These are phyloP conservation scores for Neogale vison DNA, from an alignment of 2,113 vertebrate genomes.

Conservation along the genomic window DNA sequence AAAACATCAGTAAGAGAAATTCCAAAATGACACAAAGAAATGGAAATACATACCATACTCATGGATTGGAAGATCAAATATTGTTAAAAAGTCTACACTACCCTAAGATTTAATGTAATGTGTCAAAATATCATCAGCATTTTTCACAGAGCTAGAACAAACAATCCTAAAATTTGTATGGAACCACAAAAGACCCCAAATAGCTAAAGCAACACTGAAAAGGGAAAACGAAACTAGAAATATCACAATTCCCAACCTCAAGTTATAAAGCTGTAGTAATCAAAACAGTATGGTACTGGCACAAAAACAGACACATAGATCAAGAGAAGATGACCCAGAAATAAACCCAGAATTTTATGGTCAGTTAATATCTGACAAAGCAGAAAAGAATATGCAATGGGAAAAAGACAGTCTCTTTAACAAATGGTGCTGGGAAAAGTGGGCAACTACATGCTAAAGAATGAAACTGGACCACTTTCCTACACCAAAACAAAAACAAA, in stretches of 20 bases:
- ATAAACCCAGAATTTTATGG: neutral
- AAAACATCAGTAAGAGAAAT: neutral
- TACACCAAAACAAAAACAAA: neutral
- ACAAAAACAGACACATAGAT: neutral
- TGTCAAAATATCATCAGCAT: neutral
- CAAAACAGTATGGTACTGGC: neutral
- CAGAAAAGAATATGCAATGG: neutral
- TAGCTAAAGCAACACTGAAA: neutral
- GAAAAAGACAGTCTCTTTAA: neutral
- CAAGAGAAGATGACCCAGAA: neutral
- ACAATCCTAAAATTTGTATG: neutral
- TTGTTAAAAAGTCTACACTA: neutral
- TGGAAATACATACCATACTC: neutral
- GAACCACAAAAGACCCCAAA: neutral
- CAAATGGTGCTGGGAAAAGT: neutral
- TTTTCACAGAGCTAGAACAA: neutral
- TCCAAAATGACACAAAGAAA: neutral
- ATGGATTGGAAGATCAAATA: neutral
- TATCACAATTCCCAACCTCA: neutral
- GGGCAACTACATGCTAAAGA: neutral
- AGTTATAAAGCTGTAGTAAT: neutral
- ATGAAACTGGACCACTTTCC: neutral
- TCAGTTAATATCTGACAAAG: neutral
- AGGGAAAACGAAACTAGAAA: neutral
- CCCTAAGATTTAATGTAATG: neutral